Conservation (phyloP, 2,797 vertebrate genomes). For the Ctenochaetus hawaiiensis region DNA sequence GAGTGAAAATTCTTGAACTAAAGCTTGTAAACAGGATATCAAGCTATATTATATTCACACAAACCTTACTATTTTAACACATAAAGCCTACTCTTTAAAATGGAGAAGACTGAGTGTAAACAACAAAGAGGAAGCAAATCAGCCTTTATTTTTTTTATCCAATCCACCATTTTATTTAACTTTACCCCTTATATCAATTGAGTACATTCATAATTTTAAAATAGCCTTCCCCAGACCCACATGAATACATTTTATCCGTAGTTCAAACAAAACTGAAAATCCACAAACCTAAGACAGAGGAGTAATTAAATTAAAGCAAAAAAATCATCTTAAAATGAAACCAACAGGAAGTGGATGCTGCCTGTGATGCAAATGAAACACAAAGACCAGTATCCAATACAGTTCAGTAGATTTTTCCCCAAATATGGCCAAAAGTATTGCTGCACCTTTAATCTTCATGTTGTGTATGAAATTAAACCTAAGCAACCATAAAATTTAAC, state of each 20-base stretch:
- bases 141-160: slow-evolving; percentile 44
- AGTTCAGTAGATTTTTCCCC: slow-evolving; percentile 35
- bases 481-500: slow-evolving; percentile 20
- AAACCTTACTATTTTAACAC: no score
- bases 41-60: no score
- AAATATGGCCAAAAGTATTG: slow-evolving; percentile 61
- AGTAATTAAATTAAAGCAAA: slow-evolving; percentile 55
- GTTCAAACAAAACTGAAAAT: slow-evolving; percentile 62
- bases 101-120: neutral
- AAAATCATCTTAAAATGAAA: slow-evolving; percentile 34
- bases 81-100: neutral
- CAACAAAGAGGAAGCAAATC: slow-evolving; percentile 5
- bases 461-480: slow-evolving; percentile 43
- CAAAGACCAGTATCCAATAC: slow-evolving; percentile 30
- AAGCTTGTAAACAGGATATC: neutral
- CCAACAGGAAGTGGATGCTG: slow-evolving; percentile 27
- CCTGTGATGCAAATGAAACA: slow-evolving; percentile 55
- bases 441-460: slow-evolving; percentile 44
- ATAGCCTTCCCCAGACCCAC: slow-evolving; percentile 61
- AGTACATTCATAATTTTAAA: slow-evolving; percentile 75
- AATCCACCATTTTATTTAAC: slow-evolving; percentile 80
- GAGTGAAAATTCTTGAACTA: neutral
- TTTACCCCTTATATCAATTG: slow-evolving; percentile 65
- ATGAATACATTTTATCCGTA: slow-evolving; percentile 62
- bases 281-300: slow-evolving; percentile 50